Percentiles rank a stretch among this genome's conserved stretches.
phyloP scores from a whole-genome alignment of 2,113 vertebrate species.

The Cariama cristata region DNA sequence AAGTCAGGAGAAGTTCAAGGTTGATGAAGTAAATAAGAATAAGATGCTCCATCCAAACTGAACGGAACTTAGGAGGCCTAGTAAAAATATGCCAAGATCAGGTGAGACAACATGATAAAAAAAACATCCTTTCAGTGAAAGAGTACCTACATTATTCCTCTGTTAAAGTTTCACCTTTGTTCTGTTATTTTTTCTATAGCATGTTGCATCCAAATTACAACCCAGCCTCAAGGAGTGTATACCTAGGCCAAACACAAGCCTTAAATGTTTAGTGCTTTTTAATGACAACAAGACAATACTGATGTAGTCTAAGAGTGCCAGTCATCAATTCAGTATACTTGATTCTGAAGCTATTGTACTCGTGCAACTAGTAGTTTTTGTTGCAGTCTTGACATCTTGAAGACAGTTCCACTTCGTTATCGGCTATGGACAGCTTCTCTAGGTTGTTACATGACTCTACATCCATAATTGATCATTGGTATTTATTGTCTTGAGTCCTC shows the following conservation, averaged over 20 bases:
- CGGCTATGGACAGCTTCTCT: background rate
- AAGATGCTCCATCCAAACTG: background rate
- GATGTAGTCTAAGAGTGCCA: background rate
- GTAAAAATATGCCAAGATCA: background rate
- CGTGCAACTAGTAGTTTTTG: background rate
- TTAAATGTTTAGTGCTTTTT: background rate
- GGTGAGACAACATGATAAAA: background rate
- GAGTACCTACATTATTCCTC: background rate
- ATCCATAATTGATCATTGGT: background rate
- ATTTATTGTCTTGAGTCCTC: background rate
- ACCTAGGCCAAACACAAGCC: background rate
- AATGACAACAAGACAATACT: background rate
- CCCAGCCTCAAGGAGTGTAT: background rate
- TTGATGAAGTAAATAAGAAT: background rate
- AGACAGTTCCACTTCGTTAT: background rate
- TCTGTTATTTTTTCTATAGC: background rate
- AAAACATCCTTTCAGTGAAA: background rate
- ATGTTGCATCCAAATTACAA: background rate
- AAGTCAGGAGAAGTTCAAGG: background rate
- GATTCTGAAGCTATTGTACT: background rate
- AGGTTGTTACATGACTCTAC: background rate
- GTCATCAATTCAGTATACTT: background rate
- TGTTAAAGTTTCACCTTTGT: background rate
- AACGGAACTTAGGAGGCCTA: background rate
- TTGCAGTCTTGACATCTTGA: background rate